A percentile compares a stretch with the other conserved stretches of the same genome.
Conservation (phyloP, 2,888 invertebrate species). For the Dryobotodes eremita region DNA sequence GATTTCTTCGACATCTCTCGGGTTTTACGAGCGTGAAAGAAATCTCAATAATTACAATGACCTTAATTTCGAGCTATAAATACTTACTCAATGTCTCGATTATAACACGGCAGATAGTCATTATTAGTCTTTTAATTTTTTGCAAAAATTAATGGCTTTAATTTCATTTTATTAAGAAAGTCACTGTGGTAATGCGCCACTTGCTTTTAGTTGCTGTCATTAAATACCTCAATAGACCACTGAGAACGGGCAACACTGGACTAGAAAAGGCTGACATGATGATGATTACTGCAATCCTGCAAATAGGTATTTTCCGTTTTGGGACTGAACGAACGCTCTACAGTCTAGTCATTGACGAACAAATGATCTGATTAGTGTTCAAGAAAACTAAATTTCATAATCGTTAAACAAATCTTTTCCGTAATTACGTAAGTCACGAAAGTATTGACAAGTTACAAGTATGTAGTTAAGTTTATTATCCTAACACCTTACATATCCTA, state of each 20-base stretch:
- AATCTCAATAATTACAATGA: conserved; percentile 53
- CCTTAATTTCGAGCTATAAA: conserved; percentile 60
- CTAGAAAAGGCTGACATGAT: not conserved
- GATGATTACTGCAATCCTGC: too few relatives aligned
- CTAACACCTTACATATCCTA: conserved; percentile 21
- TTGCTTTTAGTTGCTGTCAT: not conserved
- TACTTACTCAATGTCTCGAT: conserved; percentile 42
- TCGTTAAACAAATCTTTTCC: conserved; percentile 24
- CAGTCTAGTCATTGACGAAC: not conserved
- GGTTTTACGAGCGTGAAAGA: conserved; percentile 55
- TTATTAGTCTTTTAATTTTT: conserved; percentile 23
- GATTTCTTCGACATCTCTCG: conserved; percentile 36
- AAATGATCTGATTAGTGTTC: conserved; percentile 1
- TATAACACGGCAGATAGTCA: conserved; percentile 33
- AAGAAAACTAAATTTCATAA: conserved; percentile 26
- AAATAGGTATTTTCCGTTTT: not conserved
- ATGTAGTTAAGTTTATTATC: conserved; percentile 25
- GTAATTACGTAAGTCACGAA: conserved; percentile 25
- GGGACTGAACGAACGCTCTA: conserved; percentile 11
- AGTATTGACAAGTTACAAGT: conserved; percentile 15
- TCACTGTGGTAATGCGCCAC: too few relatives aligned
- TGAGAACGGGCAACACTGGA: not conserved
- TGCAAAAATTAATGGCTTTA: conserved; percentile 20
- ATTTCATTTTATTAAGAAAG: conserved; percentile 34
- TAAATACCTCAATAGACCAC: not conserved